phyloP scores from a whole-genome alignment of 2,797 vertebrate genomes.

The Myotis planiceps region DNA sequence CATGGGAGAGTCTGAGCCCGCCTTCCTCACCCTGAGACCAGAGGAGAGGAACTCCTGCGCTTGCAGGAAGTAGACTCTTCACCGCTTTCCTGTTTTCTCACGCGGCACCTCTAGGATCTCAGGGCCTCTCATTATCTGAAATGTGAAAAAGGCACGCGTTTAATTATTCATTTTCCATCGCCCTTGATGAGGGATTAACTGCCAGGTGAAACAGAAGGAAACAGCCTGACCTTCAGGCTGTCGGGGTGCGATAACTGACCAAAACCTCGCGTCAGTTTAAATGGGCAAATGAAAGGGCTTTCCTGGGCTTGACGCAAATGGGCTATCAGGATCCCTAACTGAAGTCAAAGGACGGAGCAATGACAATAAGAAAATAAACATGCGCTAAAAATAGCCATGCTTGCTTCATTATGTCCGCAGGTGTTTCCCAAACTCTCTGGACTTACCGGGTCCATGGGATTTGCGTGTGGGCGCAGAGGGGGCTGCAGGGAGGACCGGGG shows the following conservation, averaged over 20 bases:
- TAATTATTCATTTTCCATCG: slow-evolving; percentile 72
- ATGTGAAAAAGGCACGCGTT: slow-evolving; percentile 61
- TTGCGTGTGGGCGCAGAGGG: neutral
- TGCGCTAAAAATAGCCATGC: neutral
- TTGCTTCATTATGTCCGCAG: neutral
- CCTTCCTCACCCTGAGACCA: neutral
- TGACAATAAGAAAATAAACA: slow-evolving; percentile 24
- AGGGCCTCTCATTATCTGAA: slow-evolving; percentile 59
- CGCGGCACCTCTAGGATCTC: neutral
- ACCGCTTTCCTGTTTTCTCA: neutral
- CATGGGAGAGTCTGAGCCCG: neutral
- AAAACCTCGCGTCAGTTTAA: slow-evolving; percentile 24
- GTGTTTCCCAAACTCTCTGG: neutral
- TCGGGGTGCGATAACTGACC: slow-evolving; percentile 58
- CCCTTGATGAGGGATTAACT: slow-evolving; percentile 69
- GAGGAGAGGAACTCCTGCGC: neutral
- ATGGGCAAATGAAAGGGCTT: slow-evolving; percentile 49
- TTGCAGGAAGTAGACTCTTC: neutral
- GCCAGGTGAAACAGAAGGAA: slow-evolving; percentile 62
- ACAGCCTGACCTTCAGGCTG: slow-evolving; percentile 55
- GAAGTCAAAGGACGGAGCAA: neutral
- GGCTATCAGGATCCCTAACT: neutral
- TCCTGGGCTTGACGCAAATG: slow-evolving; percentile 43
- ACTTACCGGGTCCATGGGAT: neutral
- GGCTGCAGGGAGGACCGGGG: no score